These are phyloP conservation scores for Chrysochloris asiatica DNA, from an alignment of 2,113 vertebrate species.

Conservation along the genomic window DNA sequence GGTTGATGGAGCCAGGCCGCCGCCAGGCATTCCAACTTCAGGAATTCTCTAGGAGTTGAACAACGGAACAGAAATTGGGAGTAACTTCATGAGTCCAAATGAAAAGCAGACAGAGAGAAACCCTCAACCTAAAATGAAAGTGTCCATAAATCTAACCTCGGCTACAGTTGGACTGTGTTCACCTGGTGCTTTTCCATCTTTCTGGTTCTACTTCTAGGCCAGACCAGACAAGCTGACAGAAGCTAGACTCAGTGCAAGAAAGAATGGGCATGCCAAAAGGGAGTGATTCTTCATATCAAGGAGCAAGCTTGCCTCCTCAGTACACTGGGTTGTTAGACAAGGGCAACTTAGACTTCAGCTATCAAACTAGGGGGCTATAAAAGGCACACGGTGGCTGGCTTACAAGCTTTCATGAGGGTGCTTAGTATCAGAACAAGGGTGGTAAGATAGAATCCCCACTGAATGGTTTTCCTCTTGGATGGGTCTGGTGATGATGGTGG, in stretches of 20 bases:
- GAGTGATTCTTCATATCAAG: too few relatives aligned
- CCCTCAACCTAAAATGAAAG: neutral
- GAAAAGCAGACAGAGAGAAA: neutral
- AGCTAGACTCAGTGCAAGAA: neutral
- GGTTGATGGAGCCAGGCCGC: neutral
- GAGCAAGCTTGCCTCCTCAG: too few relatives aligned
- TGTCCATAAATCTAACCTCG: neutral
- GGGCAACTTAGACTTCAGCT: too few relatives aligned
- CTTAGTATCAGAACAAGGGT: too few relatives aligned
- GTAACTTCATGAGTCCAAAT: neutral
- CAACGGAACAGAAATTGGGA: neutral
- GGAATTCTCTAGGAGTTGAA: constrained; percentile 7
- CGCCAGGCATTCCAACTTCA: neutral
- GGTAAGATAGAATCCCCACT: too few relatives aligned
- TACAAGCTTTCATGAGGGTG: too few relatives aligned
- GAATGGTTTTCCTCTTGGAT: too few relatives aligned
- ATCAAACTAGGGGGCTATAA: too few relatives aligned
- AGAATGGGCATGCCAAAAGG: neutral
- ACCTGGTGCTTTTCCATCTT: neutral
- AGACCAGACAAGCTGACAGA: fast-evolving
- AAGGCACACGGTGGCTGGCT: too few relatives aligned
- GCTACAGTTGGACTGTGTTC: fast-evolving
- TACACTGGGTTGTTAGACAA: too few relatives aligned
- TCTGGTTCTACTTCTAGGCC: neutral
- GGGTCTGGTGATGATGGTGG: too few relatives aligned